Base-by-base conservation (phyloP, 2,888 invertebrate genomes). In the Trachelus troglodyta region DNA sequence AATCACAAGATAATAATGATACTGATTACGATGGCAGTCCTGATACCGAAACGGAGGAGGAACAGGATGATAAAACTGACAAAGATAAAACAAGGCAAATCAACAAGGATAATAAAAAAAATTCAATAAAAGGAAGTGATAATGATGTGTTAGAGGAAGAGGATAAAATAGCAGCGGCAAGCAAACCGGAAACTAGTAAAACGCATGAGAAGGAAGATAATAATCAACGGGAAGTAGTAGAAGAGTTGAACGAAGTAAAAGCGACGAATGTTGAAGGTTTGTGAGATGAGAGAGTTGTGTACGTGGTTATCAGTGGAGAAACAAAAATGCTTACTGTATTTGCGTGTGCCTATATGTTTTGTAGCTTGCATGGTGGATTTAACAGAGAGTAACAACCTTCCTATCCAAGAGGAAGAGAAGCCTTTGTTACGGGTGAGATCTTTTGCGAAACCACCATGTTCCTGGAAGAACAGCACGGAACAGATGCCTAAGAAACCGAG, bases 391-490 rank as follows among this genome's bases (percentile, higher is more conserved):
- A 40, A 23, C 40, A 2, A 40, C 40, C 40, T 40, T 40, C 2
- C 40, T 40, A 34, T 74, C 34, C 37, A 74, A 33, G 69, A 78
- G 69, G 76, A 76, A 56, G 74, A 73, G 35, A 76, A 40, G 40
- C 87, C 88, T 75, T 23, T 85, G 6, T 74, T 89, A 74, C 85
- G 89, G 77, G 84, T 90, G 34, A 82, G 89, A 56, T 87, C 89
- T 12, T 90, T 91, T 79, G 90, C 90, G 3, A 91, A 89, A 78
- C 86, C 86, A 34, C 88, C 89, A 0, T 84, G 82, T 1, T 87
- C 86, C 0, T 90, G 89, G 89, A 79, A 87, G 31, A 87, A 87
- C 74, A 82, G 76, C 40, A 40, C 2, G 23, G 23, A 40, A 40
- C 23, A 40, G 40, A 40, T 23, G 23, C 40, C 40, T 23, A 40